Evolutionary conservation across 2,113 vertebrate species (phyloP).

Genomic region (Myanophis thanlyinensis): DNA sequence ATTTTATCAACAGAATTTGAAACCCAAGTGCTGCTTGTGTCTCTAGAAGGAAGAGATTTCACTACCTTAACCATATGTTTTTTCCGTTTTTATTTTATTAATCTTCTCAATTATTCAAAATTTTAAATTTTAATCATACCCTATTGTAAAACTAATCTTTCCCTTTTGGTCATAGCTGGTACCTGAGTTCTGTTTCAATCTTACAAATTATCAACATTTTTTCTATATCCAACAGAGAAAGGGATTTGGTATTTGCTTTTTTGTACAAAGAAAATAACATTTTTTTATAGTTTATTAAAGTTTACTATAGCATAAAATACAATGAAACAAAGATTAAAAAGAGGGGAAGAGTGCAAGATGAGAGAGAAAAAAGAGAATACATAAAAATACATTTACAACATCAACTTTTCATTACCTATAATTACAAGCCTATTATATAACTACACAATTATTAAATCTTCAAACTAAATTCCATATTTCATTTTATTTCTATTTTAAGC

Average conservation of each 20-base stretch:
- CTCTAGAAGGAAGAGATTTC: background rate
- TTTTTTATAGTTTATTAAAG: background rate
- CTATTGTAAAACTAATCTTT: background rate
- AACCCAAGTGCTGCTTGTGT: background rate
- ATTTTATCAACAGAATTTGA: background rate
- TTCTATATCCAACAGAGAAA: background rate
- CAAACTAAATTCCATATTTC: background rate
- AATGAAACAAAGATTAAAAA: background rate
- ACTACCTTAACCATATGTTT: background rate
- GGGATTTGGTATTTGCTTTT: background rate
- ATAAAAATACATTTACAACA: background rate
- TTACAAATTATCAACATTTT: background rate
- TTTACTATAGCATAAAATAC: background rate
- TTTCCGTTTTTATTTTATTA: background rate
- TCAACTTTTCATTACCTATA: background rate
- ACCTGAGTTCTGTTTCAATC: background rate
- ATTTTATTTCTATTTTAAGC: background rate
- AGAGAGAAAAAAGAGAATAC: background rate
- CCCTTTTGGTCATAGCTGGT: background rate
- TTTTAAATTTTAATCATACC: background rate
- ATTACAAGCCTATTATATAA: background rate
- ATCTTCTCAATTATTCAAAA: background rate
- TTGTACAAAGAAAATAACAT: background rate
- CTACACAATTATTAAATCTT: background rate
- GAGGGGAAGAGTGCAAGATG: background rate